A percentile compares a stretch with the other conserved stretches of the same genome.
These are phyloP conservation scores for Brachionus koreanus DNA, from an alignment of 1,140 invertebrate species.

Conservation along the genomic window DNA sequence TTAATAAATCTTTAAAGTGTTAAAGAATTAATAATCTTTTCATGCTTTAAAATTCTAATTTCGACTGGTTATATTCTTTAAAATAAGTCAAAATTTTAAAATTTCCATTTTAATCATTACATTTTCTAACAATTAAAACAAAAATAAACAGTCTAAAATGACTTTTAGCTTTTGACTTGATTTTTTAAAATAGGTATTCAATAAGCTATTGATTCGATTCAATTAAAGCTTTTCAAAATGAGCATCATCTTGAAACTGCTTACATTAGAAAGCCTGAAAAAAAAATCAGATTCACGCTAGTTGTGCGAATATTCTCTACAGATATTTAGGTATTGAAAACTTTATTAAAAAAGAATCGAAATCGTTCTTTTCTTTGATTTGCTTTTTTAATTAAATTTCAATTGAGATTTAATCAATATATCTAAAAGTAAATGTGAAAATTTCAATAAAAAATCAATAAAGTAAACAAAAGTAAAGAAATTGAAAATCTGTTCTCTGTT, in stretches of 20 bases:
- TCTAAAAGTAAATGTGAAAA: constrained; percentile 21
- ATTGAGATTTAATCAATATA: constrained; percentile 25
- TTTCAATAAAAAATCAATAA: constrained; percentile 5
- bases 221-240: background rate
- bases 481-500: constrained; percentile 9
- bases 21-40: no score
- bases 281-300: background rate
- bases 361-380: background rate
- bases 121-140: no score
- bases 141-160: no score
- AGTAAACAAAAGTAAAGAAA: constrained; percentile 19
- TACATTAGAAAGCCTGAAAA: background rate
- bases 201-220: background rate
- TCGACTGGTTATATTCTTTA: no score
- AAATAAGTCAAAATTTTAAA: no score
- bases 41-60: no score
- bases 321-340: constrained; percentile 5
- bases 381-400: background rate
- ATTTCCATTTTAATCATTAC: no score
- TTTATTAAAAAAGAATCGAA: constrained; percentile 8
- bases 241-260: background rate
- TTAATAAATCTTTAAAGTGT: no score
- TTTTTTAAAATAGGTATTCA: background rate
- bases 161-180: no score
- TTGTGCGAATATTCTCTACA: background rate